Base-by-base conservation (phyloP, 2,888 invertebrate species). In the Seira ritae region DNA sequence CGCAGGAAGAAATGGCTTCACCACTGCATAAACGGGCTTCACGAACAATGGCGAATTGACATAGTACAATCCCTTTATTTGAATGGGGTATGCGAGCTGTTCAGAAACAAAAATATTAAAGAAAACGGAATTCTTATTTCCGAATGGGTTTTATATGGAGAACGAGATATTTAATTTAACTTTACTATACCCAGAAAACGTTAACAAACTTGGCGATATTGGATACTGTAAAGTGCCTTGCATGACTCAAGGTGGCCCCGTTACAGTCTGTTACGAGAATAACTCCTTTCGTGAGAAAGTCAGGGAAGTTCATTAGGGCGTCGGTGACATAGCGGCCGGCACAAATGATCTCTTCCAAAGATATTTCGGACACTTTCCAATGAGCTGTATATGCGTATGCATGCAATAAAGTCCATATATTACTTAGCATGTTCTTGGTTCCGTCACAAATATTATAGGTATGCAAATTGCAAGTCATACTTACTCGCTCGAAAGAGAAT, bases 151-250 rank as follows among this genome's bases (percentile, higher is more conserved):
- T n/a, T n/a, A n/a, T n/a, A n/a, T n/a, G n/a, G n/a, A n/a, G n/a
- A n/a, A n/a, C n/a, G n/a, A n/a, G n/a, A n/a, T n/a, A n/a, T n/a
- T n/a, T n/a, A n/a, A n/a, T n/a, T n/a, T n/a, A n/a, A n/a, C n/a
- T n/a, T n/a, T n/a, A n/a, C n/a, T n/a, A 55, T 65, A 78, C 78
- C 78, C 70, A 70, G 50, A 70, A 78, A 42, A 78, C 67, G 23
- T 71, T 70, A 1, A 78, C 65, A 20, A 78, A 62, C 19, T 71
- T 78, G 12, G 65, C 12, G n/a, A 78, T 46, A 20, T 20, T 78
- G 0, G 78, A 65, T 2, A 78, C 50, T 24, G 78, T 78, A 42
- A 60, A 71, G 12, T 78, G 70, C n/a, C 46, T 60, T 4, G 65
- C 68, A 10, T 77, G 69, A 6, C n/a, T 31, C 8, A 68, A 22